Evolutionary conservation across 2,797 vertebrate genomes (phyloP).

Genomic region (Microctenopoma stevenorrisi): DNA sequence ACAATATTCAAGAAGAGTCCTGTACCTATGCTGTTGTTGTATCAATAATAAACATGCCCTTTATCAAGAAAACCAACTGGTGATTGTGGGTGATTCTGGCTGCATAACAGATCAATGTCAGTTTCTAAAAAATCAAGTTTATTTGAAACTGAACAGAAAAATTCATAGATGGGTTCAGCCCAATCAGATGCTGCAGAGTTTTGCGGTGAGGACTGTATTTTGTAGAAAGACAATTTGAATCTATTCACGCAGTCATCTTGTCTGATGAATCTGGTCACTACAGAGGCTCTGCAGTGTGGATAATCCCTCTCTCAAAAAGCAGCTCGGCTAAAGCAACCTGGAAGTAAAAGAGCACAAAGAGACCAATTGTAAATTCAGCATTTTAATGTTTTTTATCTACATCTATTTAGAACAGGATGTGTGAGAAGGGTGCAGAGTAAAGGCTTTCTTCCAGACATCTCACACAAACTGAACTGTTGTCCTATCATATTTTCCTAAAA

Average conservation of each 20-base stretch:
- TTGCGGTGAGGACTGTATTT: constrained; percentile 29
- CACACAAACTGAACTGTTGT: not conserved
- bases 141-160: constrained; percentile 23
- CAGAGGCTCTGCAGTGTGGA: constrained; percentile 87
- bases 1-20: constrained; percentile 60
- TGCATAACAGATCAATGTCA: not conserved
- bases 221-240: constrained; percentile 40
- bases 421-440: not conserved
- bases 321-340: constrained; percentile 88
- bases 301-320: constrained; percentile 91
- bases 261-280: constrained; percentile 44
- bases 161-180: constrained; percentile 2
- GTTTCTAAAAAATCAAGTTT: constrained; percentile 21
- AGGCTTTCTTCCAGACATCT: not conserved
- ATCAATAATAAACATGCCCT: constrained; percentile 73
- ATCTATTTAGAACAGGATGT: not conserved
- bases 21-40: constrained; percentile 50
- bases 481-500: too few species aligned
- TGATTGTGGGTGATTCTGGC: constrained; percentile 6
- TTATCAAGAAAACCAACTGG: constrained; percentile 34
- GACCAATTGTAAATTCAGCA: constrained; percentile 6
- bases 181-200: constrained; percentile 8
- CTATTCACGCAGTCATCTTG: constrained; percentile 26
- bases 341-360: constrained; percentile 2
- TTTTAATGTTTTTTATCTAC: too few species aligned